These are phyloP conservation scores for Nannospalax galili DNA, from an alignment of 2,113 vertebrate species.

Conservation along the genomic window DNA sequence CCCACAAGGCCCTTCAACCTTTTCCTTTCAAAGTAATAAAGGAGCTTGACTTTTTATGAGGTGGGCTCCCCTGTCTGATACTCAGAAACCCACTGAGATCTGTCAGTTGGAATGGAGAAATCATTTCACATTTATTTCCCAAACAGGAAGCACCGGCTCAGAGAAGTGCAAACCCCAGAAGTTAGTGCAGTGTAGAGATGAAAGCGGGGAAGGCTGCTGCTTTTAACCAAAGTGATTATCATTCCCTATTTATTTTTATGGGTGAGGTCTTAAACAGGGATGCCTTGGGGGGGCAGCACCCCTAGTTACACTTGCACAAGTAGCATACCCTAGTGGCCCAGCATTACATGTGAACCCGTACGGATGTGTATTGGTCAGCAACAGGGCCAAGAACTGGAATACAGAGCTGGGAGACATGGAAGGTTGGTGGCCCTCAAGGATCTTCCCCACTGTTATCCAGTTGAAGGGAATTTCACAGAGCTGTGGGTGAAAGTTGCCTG, in stretches of 20 bases:
- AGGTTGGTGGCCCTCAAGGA: not conserved
- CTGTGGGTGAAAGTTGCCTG: not conserved
- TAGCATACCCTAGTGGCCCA: not conserved
- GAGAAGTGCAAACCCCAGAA: conserved; percentile 82
- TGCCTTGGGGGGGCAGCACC: not conserved
- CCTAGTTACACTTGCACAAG: not conserved
- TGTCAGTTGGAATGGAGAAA: conserved; percentile 84
- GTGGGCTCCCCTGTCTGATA: conserved; percentile 78
- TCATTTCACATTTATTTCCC: conserved; percentile 85
- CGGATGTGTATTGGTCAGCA: not conserved
- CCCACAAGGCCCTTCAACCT: conserved; percentile 63
- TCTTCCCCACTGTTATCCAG: fast-evolving
- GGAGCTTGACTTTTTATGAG: conserved; percentile 81
- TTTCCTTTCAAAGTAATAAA: conserved; percentile 75
- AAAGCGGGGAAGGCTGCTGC: conserved; percentile 56
- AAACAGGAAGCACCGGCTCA: conserved; percentile 82
- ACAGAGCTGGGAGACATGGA: not conserved
- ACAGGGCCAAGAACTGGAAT: not conserved
- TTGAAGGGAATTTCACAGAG: not conserved
- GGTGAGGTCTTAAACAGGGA: not conserved
- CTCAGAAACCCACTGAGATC: conserved; percentile 83
- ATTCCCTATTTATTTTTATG: not conserved
- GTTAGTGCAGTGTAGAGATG: conserved; percentile 76
- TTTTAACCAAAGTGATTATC: not conserved
- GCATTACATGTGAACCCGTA: not conserved